Base-by-base conservation (phyloP, 2,888 invertebrate species). In the Colostygia pectinataria region DNA sequence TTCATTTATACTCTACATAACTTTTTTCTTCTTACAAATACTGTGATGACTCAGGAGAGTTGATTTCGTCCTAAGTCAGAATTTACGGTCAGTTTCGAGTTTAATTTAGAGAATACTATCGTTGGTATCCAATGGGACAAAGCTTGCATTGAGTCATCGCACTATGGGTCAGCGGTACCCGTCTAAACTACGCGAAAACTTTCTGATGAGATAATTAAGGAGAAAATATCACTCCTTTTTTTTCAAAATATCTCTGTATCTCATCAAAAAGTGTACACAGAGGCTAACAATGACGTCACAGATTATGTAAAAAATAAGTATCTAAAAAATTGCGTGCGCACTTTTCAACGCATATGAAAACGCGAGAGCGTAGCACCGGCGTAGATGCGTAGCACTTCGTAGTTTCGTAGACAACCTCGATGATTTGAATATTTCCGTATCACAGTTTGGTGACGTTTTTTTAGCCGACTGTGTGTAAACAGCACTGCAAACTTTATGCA, bases 71-170 rank as follows among this genome's bases (percentile, higher is more conserved):
- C 68, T 71, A 68, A 66, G 65, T 71, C 66, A 64, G 68, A 60
- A 60, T 62, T 70, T 66, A 57, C 57, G 53, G 63, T 63, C 46
- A 55, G 63, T 71, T 64, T 61, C 65, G 63, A 59, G 53, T 59
- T 61, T 61, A 52, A 63, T 64, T 59, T 67, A 54, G 45, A 57
- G 50, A 24, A 48, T 53, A 51, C 63, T 68, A 31, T 33, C 25
- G 63, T 63, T 51, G 28, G 61, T 76, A 72, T 80, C 80, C 74
- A 68, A 81, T 76, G 80, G 80, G 88, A 87, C 83, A 82, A 87
- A 89, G 88, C 82, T 89, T 89, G 89, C 89, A 90, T 89, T 89
- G 89, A 88, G 89, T 90, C 89, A 89, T 89, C 89, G 89, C 89
- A 90, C 87, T 89, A 89, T 89, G 80, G 81, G 77, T 78, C 75